Conservation (phyloP, 2,797 vertebrate species). For the Onychomys leucogaster region DNA sequence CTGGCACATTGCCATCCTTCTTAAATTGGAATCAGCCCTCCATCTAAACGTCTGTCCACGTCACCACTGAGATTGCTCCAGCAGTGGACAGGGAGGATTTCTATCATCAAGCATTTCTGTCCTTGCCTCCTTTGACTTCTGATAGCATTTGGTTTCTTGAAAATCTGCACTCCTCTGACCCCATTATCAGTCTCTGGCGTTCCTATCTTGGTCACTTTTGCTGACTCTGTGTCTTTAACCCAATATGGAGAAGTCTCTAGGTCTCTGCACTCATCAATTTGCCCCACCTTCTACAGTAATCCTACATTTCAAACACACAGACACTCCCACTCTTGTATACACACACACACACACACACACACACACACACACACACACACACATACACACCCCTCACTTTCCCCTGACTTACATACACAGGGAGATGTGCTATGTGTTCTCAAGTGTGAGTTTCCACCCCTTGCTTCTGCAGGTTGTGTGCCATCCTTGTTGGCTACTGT, state of each 20-base stretch:
- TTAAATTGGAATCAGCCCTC: neutral
- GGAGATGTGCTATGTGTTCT: neutral
- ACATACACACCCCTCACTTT: neutral
- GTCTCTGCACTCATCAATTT: neutral
- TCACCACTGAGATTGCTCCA: neutral
- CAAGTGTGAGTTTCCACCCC: neutral
- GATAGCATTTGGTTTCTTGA: neutral
- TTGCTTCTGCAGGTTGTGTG: neutral
- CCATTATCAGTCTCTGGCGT: fast-evolving
- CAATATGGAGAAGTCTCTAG: neutral
- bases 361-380: no score
- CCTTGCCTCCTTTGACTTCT: neutral
- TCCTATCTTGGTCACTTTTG: neutral
- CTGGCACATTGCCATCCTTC: neutral
- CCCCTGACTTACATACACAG: neutral
- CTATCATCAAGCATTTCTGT: neutral
- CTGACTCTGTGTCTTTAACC: neutral
- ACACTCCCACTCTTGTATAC: no score
- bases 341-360: no score
- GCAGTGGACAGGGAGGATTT: neutral
- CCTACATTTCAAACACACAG: neutral
- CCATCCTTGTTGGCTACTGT: neutral
- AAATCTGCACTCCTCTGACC: neutral
- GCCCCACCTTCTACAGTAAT: neutral
- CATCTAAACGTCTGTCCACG: neutral